Base-by-base conservation (phyloP, 1,140 invertebrate species). In the Brachionus sp. region DNA sequence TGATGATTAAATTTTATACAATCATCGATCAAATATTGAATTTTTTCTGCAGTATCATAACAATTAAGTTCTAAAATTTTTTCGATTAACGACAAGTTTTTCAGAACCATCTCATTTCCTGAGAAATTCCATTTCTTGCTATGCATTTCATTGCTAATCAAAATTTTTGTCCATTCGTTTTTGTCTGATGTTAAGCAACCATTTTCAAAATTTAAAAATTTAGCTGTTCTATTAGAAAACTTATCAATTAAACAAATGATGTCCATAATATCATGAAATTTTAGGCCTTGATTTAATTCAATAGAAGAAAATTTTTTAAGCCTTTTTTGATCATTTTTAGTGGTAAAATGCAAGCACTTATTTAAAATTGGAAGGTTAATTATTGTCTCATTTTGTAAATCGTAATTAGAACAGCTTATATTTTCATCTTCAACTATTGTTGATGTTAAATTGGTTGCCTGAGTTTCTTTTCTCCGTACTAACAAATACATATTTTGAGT, bases 11-110 rank as follows among this genome's bases (percentile, higher is more conserved):
- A 75, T 46, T 46, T 75, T 33, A 3, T 44, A 10, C 70, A 75
- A 29, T 75, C 42, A 44, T 75, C 70, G 5, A 75, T 75, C 5
- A 75, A 75, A 75, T 46, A 13, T 46, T 46, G 16, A n/a, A 75
- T 46, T 46, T 75, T 75, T 25, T 25, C 10, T 2, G 39, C 39
- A 13, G 39, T 25, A 46, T 75, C 70, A 33, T 46, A 75, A 25
- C 70, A 75, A 25, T 75, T 75, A 1, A 75, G 12, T 12, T 75
- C 19, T 0, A 75, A 12, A 13, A 75, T 75, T 29, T 75, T 75
- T 16, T 70, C 66, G 5, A 70, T 19, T 5, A n/a, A 7, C 4
- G 23, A 29, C 9, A 1, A 68, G 33, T 68, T 68, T 68, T 68
- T 6, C 2, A 50, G 44, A 57, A 7, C 9, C 16, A 57, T 23